Evolutionary conservation across 2,113 vertebrate genomes (phyloP).

Genomic region (Myotis brandtii): DNA sequence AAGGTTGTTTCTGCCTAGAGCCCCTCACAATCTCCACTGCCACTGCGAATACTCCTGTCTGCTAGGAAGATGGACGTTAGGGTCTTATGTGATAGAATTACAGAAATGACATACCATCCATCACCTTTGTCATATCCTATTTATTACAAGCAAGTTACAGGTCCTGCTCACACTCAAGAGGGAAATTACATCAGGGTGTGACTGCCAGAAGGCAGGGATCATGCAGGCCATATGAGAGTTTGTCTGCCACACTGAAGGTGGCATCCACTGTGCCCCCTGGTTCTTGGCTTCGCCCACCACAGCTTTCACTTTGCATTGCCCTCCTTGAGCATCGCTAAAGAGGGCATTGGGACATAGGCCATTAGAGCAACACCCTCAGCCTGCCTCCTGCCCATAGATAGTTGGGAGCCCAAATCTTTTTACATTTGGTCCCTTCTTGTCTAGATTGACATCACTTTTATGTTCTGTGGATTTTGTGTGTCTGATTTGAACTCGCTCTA

Average conservation of each 20-base stretch:
- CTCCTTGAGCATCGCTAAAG: not conserved
- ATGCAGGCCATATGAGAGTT: not conserved
- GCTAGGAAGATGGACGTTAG: not conserved
- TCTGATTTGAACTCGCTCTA: not conserved
- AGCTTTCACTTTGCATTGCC: not conserved
- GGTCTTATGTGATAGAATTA: not conserved
- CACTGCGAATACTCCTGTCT: not conserved
- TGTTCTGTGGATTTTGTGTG: not conserved
- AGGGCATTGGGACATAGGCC: not conserved
- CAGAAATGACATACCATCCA: not conserved
- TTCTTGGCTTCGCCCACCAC: not conserved
- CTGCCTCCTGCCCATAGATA: not conserved
- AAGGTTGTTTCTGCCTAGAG: not conserved
- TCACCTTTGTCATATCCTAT: not conserved
- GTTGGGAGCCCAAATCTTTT: not conserved
- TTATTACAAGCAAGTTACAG: not conserved
- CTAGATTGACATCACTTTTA: not conserved
- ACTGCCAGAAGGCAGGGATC: not conserved
- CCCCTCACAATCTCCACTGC: not conserved
- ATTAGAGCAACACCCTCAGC: not conserved
- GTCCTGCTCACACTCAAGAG: not conserved
- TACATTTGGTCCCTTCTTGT: not conserved
- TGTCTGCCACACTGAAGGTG: not conserved
- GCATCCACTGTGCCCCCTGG: too few relatives aligned
- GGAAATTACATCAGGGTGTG: not conserved